Evolutionary conservation across 2,888 invertebrate species (phyloP), one percentile per base, ranked within the genome.

Genomic region (Pammene fasciana): DNA sequence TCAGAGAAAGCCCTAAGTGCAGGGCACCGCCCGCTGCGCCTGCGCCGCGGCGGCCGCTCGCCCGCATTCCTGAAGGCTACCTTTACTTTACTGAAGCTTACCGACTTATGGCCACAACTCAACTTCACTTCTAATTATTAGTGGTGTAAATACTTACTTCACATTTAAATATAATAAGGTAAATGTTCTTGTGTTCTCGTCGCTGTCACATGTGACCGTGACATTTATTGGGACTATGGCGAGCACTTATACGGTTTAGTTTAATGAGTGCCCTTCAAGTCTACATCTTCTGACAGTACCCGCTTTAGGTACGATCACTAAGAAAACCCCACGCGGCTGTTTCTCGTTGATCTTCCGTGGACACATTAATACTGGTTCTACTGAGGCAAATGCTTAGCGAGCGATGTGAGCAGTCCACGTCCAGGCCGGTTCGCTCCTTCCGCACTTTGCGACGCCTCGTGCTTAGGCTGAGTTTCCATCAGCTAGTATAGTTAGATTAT

Each of bases 21-120:
- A 46, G 46, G 46, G 46, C 46, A 46, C 46, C 46, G 46, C 46
- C 46, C 46, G 46, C 46, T 46, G 46, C 45, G 45, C 14, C 45
- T n/a, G 45, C 45, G 45, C 26, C 26, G 43, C 45, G n/a, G n/a
- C 26, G 26, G 26, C 26, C 36, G 60, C 7, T 60, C 36, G 60
- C 16, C 60, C 60, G 60, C 60, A 60, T 60, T 60, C 60, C 60
- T 5, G 3, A 10, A 6, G 13, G 48, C 18, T 5, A 48, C 2
- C 38, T 38, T 9, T 16, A 7, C 38, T 38, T 9, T 16, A 13
- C 48, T 18, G 10, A 8, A 16, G 48, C 16, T 9, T 48, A 48
- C 46, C 46, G 14, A 46, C 4, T 9, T 3, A 3, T 48, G 16
- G 14, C n/a, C 46, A 14, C 46, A 6, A 38, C 7, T 38, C 9